Percentiles rank a stretch among this genome's conserved stretches.
phyloP scores from a whole-genome alignment of 2,113 vertebrate species.

The Daphoenositta chrysoptera region DNA sequence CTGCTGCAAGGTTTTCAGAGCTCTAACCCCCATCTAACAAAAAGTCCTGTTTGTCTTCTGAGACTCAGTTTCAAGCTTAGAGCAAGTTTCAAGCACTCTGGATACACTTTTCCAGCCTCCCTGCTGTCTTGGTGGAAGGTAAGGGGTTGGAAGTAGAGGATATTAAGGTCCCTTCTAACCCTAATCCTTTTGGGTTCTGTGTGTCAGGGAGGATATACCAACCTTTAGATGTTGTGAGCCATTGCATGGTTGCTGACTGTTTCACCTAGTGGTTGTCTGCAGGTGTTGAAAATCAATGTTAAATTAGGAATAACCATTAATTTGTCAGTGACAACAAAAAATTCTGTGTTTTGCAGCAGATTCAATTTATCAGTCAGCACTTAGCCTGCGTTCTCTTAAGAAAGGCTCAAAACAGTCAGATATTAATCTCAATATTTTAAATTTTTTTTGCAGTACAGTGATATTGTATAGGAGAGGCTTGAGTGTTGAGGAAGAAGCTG shows the following conservation, averaged over 20 bases:
- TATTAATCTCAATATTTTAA: not conserved
- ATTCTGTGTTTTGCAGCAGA: not conserved
- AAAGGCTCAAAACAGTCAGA: not conserved
- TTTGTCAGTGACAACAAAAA: not conserved
- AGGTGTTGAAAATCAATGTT: not conserved
- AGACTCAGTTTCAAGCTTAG: not conserved
- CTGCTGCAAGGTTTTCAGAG: not conserved
- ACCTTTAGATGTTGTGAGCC: not conserved
- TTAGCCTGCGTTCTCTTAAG: not conserved
- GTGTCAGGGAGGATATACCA: not conserved
- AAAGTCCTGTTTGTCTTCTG: not conserved
- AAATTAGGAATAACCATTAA: not conserved
- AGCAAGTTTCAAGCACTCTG: not conserved
- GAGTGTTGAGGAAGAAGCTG: not conserved
- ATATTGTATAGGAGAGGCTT: not conserved
- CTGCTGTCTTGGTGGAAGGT: rapidly evolving
- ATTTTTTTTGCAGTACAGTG: not conserved
- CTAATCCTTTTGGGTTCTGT: not conserved
- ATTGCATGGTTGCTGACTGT: not conserved
- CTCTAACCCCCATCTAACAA: not conserved
- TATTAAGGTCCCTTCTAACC: not conserved
- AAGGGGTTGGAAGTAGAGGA: not conserved
- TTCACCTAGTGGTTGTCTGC: not conserved
- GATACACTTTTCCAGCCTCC: not conserved
- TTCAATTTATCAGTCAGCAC: not conserved